phyloP scores from a whole-genome alignment of 2,797 vertebrate genomes.

The Falco peregrinus region DNA sequence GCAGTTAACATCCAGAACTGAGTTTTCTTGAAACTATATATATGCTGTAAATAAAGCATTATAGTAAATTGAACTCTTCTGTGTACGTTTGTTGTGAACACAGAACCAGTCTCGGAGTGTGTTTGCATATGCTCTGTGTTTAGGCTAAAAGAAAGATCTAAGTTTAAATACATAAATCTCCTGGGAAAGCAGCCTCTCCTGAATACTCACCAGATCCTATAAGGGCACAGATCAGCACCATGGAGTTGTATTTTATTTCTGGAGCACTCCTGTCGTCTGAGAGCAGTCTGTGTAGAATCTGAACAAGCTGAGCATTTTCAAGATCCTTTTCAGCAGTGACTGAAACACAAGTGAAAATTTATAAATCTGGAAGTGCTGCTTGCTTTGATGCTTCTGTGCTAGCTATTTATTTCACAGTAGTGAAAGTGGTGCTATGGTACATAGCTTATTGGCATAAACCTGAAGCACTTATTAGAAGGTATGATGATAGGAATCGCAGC shows the following conservation, averaged over 20 bases:
- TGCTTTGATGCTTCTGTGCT: not conserved
- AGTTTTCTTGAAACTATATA: not conserved
- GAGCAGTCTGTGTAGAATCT: conserved; percentile 95
- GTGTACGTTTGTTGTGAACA: not conserved
- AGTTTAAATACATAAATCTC: not conserved
- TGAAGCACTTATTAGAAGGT: not conserved
- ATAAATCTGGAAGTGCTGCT: not conserved
- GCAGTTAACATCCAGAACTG: not conserved
- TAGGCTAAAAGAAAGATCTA: not conserved
- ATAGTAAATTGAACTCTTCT: not conserved
- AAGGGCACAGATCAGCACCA: conserved; percentile 95
- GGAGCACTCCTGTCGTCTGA: conserved; percentile 94
- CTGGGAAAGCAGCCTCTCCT: not conserved
- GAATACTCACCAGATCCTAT: conserved; percentile 91
- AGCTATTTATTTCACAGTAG: not conserved
- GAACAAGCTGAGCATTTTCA: conserved; percentile 88
- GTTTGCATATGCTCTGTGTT: not conserved
- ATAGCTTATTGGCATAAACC: not conserved
- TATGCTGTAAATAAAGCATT: not conserved
- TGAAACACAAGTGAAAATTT: conserved; percentile 67
- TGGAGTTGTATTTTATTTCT: conserved; percentile 99
- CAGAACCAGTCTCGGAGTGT: not conserved
- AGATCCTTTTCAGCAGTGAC: conserved; percentile 94
- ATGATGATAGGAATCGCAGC: not conserved
- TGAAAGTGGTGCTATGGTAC: not conserved